Evolutionary conservation across 1,140 invertebrate species (phyloP).

Genomic region (Pteromalus puparum): DNA sequence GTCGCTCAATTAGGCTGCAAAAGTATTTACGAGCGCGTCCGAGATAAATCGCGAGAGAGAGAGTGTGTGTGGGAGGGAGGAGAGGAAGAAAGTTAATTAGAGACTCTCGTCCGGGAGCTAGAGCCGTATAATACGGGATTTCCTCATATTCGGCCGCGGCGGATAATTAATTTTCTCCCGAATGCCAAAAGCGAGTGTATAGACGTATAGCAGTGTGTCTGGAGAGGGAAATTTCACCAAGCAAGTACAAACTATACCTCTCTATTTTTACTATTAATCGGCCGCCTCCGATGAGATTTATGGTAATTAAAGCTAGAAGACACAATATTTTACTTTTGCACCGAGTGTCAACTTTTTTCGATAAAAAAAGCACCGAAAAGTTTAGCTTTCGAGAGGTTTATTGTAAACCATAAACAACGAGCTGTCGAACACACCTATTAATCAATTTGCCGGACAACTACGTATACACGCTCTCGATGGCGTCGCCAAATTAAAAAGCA

Average conservation of each 20-base stretch:
- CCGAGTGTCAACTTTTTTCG: no score
- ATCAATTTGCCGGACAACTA: neutral
- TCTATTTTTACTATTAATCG: conserved; percentile 58
- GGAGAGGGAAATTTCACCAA: conserved; percentile 48
- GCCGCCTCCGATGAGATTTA: conserved; percentile 58
- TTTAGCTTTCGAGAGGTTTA: neutral
- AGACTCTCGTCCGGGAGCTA: neutral
- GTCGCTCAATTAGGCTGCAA: neutral
- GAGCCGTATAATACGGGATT: conserved; percentile 12
- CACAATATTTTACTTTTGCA: conserved; percentile 1
- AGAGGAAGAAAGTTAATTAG: conserved; percentile 24
- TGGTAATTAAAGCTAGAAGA: conserved; percentile 60
- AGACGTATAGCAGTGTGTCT: neutral
- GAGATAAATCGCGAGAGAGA: neutral
- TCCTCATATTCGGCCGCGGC: conserved; percentile 16
- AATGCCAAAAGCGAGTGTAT: neutral
- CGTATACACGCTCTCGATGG: no score
- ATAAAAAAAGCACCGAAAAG: conserved; percentile 52
- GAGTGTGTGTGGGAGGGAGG: neutral
- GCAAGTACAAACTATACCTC: neutral
- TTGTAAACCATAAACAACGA: neutral
- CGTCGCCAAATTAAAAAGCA: no score
- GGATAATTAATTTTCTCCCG: conserved; percentile 46
- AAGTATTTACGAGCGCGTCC: neutral
- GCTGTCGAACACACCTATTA: neutral